Evolutionary conservation across 2,888 invertebrate genomes (phyloP), one percentile per base, ranked within the genome.

Genomic region (Baccha elongata): DNA sequence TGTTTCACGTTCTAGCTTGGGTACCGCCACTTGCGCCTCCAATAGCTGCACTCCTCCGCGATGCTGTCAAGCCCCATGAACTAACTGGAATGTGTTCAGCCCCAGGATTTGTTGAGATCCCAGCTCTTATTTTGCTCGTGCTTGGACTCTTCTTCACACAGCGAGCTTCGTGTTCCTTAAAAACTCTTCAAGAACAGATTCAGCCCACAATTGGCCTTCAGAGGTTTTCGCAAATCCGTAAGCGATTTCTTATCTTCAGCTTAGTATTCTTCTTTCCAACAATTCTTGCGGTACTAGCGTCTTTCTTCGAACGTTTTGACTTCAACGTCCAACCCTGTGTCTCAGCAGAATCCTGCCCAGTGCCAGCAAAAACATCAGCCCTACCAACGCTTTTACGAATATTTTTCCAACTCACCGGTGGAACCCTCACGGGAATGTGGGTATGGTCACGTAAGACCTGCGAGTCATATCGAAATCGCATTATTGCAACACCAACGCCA

Each of bases 1-100:
- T 97, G 87, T 94, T 97, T 85, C 98, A 98, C 90, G 94, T 96
- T 1, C 93, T 94, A 0, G 95, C 97, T 1, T 98, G 98, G 97
- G 96, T 96, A 75, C 93, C 96, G 86, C 97, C 97, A 0, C 94
- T 96, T 42, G 94, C 96, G 10, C 94, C 96, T 87, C 96, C 97
- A 13, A 96, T 97, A 72, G 95, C 95, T 3, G 95, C 96, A 15
- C 91, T 97, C 37, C 94, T 96, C 32, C 93, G 96, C 87, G 93
- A 95, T 29, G 93, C 94, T 85, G 95, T 97, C 4, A 94, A 95
- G 15, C 96, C 94, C 1, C 94, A 95, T 86, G 96, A 96, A 88
- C 90, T 96, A 84, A 96, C 95, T 0, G 97, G 97, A 1, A 93
- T 96, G 68, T 98, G 97, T 87, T 95, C 94, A n/a, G 94, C 91